Base-by-base conservation (phyloP, 2,888 invertebrate genomes). In the Stramonita haemastoma region DNA sequence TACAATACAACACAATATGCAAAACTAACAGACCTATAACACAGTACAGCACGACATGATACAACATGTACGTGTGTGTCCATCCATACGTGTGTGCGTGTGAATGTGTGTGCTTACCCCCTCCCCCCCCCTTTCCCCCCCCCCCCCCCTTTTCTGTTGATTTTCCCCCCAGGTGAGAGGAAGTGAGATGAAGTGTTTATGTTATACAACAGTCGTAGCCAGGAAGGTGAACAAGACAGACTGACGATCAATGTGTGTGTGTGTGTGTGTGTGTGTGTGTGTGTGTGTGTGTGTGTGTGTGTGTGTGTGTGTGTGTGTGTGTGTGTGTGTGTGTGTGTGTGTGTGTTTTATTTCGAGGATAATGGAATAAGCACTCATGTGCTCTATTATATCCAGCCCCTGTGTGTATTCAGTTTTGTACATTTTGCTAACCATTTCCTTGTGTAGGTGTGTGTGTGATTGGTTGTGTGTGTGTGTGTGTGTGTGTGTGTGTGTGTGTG, bases 301-400 rank as follows among this genome's bases (percentile, higher is more conserved):
- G 70, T 66, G 22, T 66, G 70, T 70, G 70, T 70, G 70, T 70
- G 70, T 70, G 70, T 70, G 70, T 70, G 70, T 70, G 70, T 70
- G 70, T 70, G 70, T 70, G 70, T 70, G 70, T 70, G 70, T 70
- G 70, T 70, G 70, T 70, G n/a, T 70, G 70, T 70, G 70, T 70
- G 5, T 70, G 19, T 70, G 70, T 70, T 17, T 17, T 17, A 70
- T n/a, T n/a, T n/a, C n/a, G n/a, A n/a, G n/a, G n/a, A n/a, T n/a
- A n/a, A n/a, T n/a, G n/a, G n/a, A n/a, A n/a, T n/a, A n/a, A n/a
- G n/a, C n/a, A n/a, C n/a, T n/a, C n/a, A n/a, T n/a, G n/a, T n/a
- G n/a, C n/a, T n/a, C n/a, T n/a, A n/a, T n/a, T n/a, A n/a, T n/a
- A n/a, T n/a, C n/a, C n/a, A n/a, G n/a, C n/a, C n/a, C 1, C 26